Evolutionary conservation across 1,140 invertebrate genomes (phyloP), one percentile per base, ranked within the genome.

Genomic region (Cydia splendana): DNA sequence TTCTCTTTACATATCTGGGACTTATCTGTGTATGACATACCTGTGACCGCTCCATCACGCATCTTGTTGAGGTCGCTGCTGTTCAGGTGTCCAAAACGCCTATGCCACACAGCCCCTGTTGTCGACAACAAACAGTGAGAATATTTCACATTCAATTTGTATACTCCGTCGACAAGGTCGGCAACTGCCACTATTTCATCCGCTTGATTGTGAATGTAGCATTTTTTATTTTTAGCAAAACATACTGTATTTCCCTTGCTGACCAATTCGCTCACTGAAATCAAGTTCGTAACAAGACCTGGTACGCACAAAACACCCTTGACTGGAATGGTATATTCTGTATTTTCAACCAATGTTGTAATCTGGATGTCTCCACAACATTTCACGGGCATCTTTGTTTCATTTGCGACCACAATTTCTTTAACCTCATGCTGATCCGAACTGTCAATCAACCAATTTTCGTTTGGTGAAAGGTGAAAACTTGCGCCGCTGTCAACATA

Each of bases 401-500:
- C n/a, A 30, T 76, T 30, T 7, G 75, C 75, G n/a, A 76, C 18
- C 30, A 76, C 38, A n/a, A 77, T 73, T 73, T 77, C 65, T 7
- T 82, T 78, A 67, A 67, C 65, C 4, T 15, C 6, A 12, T 65
- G 42, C 57, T 74, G 38, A 77, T 28, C 75, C n/a, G 71, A 77
- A 7, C 65, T 20, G 75, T 78, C 78, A 30, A 13, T n/a, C 38
- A 76, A 75, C 34, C 71, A 75, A 53, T 34, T 53, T 73, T 78
- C 65, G 53, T 65, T 71, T 34, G 38, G 18, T 13, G 65, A 74
- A 74, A 81, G 73, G 42, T 80, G 77, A 28, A 18, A 48, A 38
- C 80, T 81, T 62, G 80, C 80, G 0, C 78, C 80, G 3, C 75
- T 76, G 74, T 80, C 80, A 13, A 81, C 51, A 20, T 80, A 81